Evolutionary conservation across 2,797 vertebrate species (phyloP), one percentile per base, ranked within the genome.

Genomic region (Arrhamphus sclerolepis): DNA sequence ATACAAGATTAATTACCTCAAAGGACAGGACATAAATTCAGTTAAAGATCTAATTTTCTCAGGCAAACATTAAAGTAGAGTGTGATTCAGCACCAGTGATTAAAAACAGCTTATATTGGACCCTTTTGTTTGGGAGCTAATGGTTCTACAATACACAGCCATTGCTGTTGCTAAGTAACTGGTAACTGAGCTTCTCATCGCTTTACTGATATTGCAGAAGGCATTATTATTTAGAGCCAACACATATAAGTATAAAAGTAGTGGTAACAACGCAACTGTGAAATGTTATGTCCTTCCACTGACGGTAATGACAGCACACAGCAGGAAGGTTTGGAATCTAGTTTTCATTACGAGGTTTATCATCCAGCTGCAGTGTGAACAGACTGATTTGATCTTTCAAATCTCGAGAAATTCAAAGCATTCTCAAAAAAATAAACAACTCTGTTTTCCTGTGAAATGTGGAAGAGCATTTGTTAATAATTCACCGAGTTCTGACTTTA

Each of bases 101-200:
- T 76, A 75, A 81, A 80, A 66, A 66, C 28, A 41, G 34, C 50
- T 71, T 67, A 60, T 75, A 74, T n/a, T 42, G 39, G 22, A 42
- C 54, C 48, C 43, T 64, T 69, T 38, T 38, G 34, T 77, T 66
- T 57, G 41, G 40, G 53, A 59, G 60, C 31, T 52, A 51, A 70
- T 62, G n/a, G 11, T 75, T 55, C 54, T 14, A 59, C 38, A 64
- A 70, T 51, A 17, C 50, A 16, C 48, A 28, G 31, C 57, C 24
- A 52, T 3, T 7, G 42, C 62, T 75, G 80, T 87, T 87, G 82
- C 82, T 79, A 77, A 75, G 81, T 62, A 74, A 85, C 75, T 62
- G 72, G 20, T 58, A 55, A 41, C 49, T 70, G 46, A 81, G 76
- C 58, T 63, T 79, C 70, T 56, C 62, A 57, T 78, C 63, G 61